phyloP scores from a whole-genome alignment of 2,113 vertebrate genomes.

The Felis chaus region DNA sequence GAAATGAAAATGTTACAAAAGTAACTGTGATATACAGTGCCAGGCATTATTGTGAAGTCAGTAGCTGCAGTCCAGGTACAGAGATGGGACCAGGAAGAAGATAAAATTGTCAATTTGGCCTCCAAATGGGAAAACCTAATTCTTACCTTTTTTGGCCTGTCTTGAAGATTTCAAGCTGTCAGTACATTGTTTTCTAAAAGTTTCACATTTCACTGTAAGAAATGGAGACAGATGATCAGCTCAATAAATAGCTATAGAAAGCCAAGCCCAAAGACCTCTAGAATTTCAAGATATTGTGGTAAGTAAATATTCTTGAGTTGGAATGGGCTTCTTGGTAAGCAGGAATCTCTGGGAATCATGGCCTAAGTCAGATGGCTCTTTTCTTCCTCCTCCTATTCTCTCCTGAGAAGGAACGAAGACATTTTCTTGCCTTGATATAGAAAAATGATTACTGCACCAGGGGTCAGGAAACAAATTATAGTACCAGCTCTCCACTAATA shows the following conservation, averaged over 20 bases:
- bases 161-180: constrained; percentile 40
- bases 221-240: neutral
- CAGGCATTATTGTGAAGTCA: neutral
- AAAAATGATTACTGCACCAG: neutral
- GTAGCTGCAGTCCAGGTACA: neutral
- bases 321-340: neutral
- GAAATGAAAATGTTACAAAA: neutral
- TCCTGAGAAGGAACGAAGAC: neutral
- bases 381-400: neutral
- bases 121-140: neutral
- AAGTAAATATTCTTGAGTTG: neutral
- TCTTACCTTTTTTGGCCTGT: neutral
- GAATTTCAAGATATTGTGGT: neutral
- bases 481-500: neutral
- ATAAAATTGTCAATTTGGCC: neutral
- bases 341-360: neutral
- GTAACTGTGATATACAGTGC: neutral
- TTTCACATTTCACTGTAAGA: constrained; percentile 7
- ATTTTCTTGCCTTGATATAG: neutral
- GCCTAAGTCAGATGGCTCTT: neutral
- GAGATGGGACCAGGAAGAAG: neutral
- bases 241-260: neutral
- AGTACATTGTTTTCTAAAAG: neutral
- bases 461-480: neutral
- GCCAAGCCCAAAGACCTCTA: neutral